A percentile compares a stretch with the other conserved stretches of the same genome.
These are phyloP conservation scores for Drosophila melanica DNA, from an alignment of 1,140 invertebrate genomes.

Conservation along the genomic window DNA sequence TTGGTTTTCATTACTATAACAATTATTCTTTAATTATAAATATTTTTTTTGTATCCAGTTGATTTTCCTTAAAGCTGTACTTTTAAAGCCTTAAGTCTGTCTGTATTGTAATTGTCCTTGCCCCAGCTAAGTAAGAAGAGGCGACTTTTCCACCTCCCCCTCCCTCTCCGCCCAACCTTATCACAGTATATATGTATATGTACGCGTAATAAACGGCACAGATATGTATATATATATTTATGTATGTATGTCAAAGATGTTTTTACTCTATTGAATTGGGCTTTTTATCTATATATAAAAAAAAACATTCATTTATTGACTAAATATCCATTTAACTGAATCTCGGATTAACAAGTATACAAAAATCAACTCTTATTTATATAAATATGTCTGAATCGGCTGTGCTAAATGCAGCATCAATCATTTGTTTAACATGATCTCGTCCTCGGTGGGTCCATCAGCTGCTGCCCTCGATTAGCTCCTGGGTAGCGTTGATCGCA, in stretches of 20 bases:
- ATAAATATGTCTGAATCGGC: conserved; percentile 11
- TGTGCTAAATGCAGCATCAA: conserved; percentile 19
- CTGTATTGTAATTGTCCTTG: conserved; percentile 19
- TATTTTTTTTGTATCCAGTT: conserved; percentile 80
- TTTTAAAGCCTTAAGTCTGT: conserved; percentile 4
- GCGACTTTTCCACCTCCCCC: not conserved
- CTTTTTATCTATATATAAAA: not conserved
- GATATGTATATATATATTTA: conserved; percentile 1
- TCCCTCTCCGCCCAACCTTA: not conserved
- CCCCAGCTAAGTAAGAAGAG: not conserved
- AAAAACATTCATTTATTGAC: conserved; percentile 16
- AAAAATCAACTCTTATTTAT: conserved; percentile 13
- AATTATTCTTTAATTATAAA: not conserved
- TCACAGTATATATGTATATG: conserved; percentile 1
- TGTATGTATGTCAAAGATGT: not conserved
- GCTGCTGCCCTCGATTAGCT: conserved; percentile 45
- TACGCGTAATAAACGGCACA: not conserved
- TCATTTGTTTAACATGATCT: not conserved
- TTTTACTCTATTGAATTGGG: not conserved
- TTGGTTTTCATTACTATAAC: conserved; percentile 5
- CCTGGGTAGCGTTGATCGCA: conserved; percentile 64
- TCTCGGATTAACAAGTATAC: conserved; percentile 2
- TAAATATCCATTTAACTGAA: conserved; percentile 14
- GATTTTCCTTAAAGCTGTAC: conserved; percentile 12
- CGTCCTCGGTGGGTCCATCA: conserved; percentile 16